Evolutionary conservation across 2,797 vertebrate genomes (phyloP), one percentile per base, ranked within the genome.

Genomic region (Sebastolobus altivelis): DNA sequence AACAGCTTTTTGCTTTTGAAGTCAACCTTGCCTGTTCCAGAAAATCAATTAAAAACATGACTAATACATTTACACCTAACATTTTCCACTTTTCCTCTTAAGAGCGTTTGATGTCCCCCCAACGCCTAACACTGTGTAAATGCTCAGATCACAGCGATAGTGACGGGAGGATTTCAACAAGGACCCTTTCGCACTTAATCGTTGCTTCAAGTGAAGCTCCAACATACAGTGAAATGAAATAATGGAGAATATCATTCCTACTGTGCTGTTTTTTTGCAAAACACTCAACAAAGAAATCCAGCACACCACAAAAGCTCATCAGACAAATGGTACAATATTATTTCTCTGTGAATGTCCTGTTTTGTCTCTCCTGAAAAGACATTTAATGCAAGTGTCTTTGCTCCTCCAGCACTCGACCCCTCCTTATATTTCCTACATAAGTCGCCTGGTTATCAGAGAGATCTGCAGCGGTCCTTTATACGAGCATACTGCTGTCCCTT

Each of bases 31-130:
- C 77, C 78, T 74, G 80, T 88, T 92, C 88, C 86, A 81, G 87
- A 90, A 93, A 93, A 94, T 93, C 88, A 93, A 93, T 95, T 93
- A 93, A 92, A 91, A 87, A 86, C 78, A 90, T 63, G 72, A 89
- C 81, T 89, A 89, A 92, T 92, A 90, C 89, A 93, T 95, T 92
- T 88, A 74, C 87, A 93, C 84, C 90, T 72, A 72, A 82, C 81
- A 89, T 82, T 94, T 87, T 86, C 85, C 87, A 90, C 79, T 86
- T 81, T 84, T 80, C 83, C 83, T 87, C 81, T 82, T 87, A 70
- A 82, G 56, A 83, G 72, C 20, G 56, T 86, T 93, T 92, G 90
- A 94, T 91, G 92, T 85, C 81, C 40, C 87, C 88, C 25, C 20
- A 58, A 74, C 66, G 80, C 84, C 65, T 61, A 73, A 89, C 82